Percentiles rank a stretch among this genome's conserved stretches.
These are phyloP conservation scores for Ganaspis brasiliensis DNA, from an alignment of 2,888 invertebrate genomes.

Conservation along the genomic window DNA sequence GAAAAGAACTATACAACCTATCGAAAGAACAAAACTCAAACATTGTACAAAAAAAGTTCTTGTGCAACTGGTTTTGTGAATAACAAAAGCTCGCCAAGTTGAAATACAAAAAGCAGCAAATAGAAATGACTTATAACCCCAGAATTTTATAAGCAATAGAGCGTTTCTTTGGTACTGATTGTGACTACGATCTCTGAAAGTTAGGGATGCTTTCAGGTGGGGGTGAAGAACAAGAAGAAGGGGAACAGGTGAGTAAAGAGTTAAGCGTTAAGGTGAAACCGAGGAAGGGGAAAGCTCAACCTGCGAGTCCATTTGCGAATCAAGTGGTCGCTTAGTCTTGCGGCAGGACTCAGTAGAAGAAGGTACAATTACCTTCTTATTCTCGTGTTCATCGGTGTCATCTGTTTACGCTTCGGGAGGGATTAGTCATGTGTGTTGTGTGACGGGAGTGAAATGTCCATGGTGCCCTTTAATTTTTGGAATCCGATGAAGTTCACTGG, in stretches of 20 bases:
- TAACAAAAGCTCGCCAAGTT: too few species aligned
- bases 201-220: constrained; percentile 46
- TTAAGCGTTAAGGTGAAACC: constrained; percentile 35
- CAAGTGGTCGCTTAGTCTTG: constrained; percentile 75
- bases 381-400: constrained; percentile 45
- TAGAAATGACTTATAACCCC: too few species aligned
- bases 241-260: too few species aligned
- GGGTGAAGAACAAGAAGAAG: constrained; percentile 47
- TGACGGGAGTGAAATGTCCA: constrained; percentile 55
- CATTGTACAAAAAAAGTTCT: too few species aligned
- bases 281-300: constrained; percentile 48
- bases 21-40: too few species aligned
- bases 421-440: constrained; percentile 51
- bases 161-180: background rate
- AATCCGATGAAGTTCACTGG: constrained; percentile 60
- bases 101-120: too few species aligned
- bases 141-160: background rate
- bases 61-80: too few species aligned
- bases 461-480: constrained; percentile 60
- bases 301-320: constrained; percentile 60
- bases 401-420: constrained; percentile 40
- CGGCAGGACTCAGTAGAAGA: constrained; percentile 76
- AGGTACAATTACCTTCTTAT: constrained; percentile 59
- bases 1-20: too few species aligned
- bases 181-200: constrained; percentile 1